Base-by-base conservation (phyloP, 2,888 invertebrate genomes). In the Abscondita cerata region DNA sequence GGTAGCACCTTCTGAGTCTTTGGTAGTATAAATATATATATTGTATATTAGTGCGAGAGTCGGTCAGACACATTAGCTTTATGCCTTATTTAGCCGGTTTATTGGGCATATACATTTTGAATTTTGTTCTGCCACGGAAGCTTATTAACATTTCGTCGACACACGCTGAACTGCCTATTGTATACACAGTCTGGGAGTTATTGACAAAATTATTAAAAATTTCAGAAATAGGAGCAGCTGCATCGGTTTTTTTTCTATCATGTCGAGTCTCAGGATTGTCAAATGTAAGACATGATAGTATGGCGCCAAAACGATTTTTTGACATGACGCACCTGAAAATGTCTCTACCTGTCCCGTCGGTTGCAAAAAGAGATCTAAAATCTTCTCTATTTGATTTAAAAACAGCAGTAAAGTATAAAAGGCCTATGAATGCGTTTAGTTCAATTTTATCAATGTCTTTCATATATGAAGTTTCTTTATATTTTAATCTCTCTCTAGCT, bases 161-260 rank as follows among this genome's bases (percentile, higher is more conserved):
- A 15, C 36, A 34, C 3, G 20, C 46, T 18, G 46, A 2, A n/a
- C 11, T 46, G 6, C 13, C 34, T 31, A 46, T 11, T 11, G 19
- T 4, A 46, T 46, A 46, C 5, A 6, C 2, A 1, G 11, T 18
- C 19, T 46, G 11, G 12, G 19, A 46, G n/a, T 46, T 46, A 19
- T 46, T 46, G 20, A 46, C 19, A 46, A 18, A 46, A 8, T 19
- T 19, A 19, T 46, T 9, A 12, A 19, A 46, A 46, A 19, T 46
- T 46, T 46, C 19, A 2, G 19, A 19, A 9, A 46, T 15, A 4
- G 41, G 41, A 15, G 15, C 41, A 13, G 41, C 41, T 13, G 41
- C 3, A 41, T 41, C 15, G 3, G 9, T 4, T 15, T 3, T 3
- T 41, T 41, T 41, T 15, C 41, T 13, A 5, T 5, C 15, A 41